A percentile compares a stretch with the other conserved stretches of the same genome.
These are phyloP conservation scores for Panzeria rudis DNA, from an alignment of 2,888 invertebrate genomes.

Conservation along the genomic window DNA sequence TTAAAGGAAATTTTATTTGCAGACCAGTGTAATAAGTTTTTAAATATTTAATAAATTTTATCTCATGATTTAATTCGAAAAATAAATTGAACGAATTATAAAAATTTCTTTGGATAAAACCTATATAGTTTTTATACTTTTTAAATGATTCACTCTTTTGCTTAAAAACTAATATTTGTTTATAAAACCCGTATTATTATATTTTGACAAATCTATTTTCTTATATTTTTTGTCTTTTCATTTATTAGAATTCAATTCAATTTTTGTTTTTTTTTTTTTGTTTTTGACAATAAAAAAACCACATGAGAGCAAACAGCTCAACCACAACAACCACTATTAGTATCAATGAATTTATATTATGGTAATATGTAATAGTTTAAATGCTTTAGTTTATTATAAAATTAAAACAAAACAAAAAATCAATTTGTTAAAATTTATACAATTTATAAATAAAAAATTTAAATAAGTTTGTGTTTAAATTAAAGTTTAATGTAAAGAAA, in stretches of 20 bases:
- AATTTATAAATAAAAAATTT: no score
- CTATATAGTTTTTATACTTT: no score
- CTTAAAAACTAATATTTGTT: neutral
- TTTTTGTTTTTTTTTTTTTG: neutral
- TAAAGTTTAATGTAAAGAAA: no score
- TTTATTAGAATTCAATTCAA: neutral
- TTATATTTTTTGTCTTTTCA: neutral
- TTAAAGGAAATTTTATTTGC: no score
- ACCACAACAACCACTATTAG: slow-evolving; percentile 64
- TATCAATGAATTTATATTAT: slow-evolving; percentile 64
- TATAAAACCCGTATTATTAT: slow-evolving; percentile 11
- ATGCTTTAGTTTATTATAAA: slow-evolving; percentile 23
- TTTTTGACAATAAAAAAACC: slow-evolving; percentile 28
- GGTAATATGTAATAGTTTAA: slow-evolving; percentile 18
- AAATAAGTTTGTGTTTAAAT: no score
- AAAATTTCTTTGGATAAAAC: no score
- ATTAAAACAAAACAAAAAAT: neutral
- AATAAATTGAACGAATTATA: no score
- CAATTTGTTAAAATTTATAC: slow-evolving; percentile 17
- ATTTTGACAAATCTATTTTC: neutral
- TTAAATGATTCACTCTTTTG: no score
- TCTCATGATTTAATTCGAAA: no score
- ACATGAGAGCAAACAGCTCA: slow-evolving; percentile 54
- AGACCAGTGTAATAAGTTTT: no score
- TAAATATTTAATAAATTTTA: no score